Conservation (phyloP, 2,113 vertebrate species). For the Pituophis catenifer region DNA sequence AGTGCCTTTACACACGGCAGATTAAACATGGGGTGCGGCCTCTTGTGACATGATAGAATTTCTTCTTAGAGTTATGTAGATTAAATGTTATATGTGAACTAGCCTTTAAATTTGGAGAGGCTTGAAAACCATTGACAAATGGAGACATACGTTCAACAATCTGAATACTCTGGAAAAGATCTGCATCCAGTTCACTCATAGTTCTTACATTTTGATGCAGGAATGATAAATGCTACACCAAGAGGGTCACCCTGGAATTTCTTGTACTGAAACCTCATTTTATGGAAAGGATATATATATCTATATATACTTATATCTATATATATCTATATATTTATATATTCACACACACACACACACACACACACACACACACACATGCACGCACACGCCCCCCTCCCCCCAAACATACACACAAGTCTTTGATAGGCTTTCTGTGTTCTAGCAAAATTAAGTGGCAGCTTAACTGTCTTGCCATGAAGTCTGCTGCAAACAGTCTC, state of each 20-base stretch:
- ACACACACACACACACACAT: constrained; percentile 55
- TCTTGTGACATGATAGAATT: neutral
- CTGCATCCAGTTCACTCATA: constrained; percentile 47
- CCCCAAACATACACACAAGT: constrained; percentile 63
- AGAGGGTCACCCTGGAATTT: constrained; percentile 84
- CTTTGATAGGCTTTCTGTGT: constrained; percentile 79
- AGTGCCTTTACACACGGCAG: neutral
- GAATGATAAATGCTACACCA: constrained; percentile 65
- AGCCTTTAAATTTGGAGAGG: neutral
- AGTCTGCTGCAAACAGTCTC: constrained; percentile 60
- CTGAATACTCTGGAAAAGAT: constrained; percentile 11
- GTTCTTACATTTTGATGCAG: constrained; percentile 38
- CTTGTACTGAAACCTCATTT: constrained; percentile 83
- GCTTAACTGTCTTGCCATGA: constrained; percentile 60
- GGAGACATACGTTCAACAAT: neutral
- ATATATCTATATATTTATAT: constrained; percentile 74
- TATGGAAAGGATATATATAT: constrained; percentile 79
- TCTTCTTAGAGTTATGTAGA: neutral
- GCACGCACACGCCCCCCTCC: constrained; percentile 41
- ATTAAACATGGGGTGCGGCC: neutral
- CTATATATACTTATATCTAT: constrained; percentile 75
- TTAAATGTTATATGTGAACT: neutral
- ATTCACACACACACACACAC: constrained; percentile 63
- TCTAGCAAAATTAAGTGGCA: constrained; percentile 78
- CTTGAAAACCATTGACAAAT: neutral